These are phyloP conservation scores for Brachyhypopomus occidentalis DNA, from an alignment of 2,113 vertebrate genomes.

Conservation along the genomic window DNA sequence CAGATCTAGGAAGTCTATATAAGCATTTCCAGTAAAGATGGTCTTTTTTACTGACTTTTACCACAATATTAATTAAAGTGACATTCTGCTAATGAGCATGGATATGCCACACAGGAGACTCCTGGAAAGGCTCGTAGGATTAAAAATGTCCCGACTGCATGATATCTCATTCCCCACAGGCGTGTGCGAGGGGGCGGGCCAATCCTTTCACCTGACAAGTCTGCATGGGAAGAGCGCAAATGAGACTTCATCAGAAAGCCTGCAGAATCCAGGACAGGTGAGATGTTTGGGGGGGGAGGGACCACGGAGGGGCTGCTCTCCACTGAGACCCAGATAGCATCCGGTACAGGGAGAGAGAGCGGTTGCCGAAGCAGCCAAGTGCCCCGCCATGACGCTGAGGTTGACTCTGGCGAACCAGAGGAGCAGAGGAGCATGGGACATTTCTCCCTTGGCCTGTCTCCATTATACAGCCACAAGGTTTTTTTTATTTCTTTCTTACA, in stretches of 20 bases:
- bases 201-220: constrained; percentile 43
- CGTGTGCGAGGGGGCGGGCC: constrained; percentile 1
- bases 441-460: neutral
- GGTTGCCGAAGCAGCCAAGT: neutral
- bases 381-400: neutral
- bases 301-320: neutral
- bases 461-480: constrained; percentile 20
- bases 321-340: neutral
- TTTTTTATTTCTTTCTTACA: neutral
- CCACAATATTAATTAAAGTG: constrained; percentile 36
- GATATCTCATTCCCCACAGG: constrained; percentile 39
- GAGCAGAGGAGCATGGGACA: neutral
- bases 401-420: neutral
- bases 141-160: constrained; percentile 16
- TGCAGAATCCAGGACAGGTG: neutral
- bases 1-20: neutral
- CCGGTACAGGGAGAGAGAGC: neutral
- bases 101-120: neutral
- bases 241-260: neutral
- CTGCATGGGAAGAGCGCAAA: constrained; percentile 30
- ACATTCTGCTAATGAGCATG: constrained; percentile 38
- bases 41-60: constrained; percentile 37
- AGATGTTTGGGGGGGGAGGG: neutral
- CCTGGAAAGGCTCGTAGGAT: neutral
- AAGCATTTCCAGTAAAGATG: constrained; percentile 30